phyloP scores from a whole-genome alignment of 2,797 vertebrate species.

The Cossypha dichroa region DNA sequence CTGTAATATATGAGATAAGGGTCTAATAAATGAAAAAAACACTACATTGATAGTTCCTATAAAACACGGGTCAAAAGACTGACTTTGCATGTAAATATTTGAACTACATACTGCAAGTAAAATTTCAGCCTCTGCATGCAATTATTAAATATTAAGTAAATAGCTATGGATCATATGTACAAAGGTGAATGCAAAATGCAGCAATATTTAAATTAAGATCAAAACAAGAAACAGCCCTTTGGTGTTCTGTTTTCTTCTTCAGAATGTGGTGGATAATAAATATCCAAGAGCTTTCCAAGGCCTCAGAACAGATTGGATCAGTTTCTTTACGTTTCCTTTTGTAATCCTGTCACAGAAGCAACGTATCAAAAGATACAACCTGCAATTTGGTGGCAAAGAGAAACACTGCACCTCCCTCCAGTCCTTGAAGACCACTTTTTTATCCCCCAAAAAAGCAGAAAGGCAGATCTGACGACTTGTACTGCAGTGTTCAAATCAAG shows the following conservation, averaged over 20 bases:
- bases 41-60: constrained; percentile 46
- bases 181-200: constrained; percentile 68
- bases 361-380: constrained; percentile 38
- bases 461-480: neutral
- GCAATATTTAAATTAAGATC: constrained; percentile 64
- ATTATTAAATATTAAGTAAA: constrained; percentile 71
- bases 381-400: constrained; percentile 21
- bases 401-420: constrained; percentile 22
- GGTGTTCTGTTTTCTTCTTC: neutral
- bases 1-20: neutral
- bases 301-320: constrained; percentile 46
- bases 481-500: neutral
- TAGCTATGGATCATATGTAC: constrained; percentile 45
- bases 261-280: constrained; percentile 21
- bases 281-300: neutral
- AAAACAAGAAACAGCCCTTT: constrained; percentile 21
- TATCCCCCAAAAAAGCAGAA: neutral
- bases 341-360: constrained; percentile 32
- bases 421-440: constrained; percentile 38
- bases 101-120: constrained; percentile 48
- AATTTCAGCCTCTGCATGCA: constrained; percentile 41
- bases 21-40: neutral
- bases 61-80: constrained; percentile 50
- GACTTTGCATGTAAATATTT: constrained; percentile 65
- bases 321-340: constrained; percentile 56